Percentiles rank a stretch among this genome's conserved stretches.
These are phyloP conservation scores for Centruroides vittatus DNA, from an alignment of 1,140 invertebrate genomes.

Conservation along the genomic window DNA sequence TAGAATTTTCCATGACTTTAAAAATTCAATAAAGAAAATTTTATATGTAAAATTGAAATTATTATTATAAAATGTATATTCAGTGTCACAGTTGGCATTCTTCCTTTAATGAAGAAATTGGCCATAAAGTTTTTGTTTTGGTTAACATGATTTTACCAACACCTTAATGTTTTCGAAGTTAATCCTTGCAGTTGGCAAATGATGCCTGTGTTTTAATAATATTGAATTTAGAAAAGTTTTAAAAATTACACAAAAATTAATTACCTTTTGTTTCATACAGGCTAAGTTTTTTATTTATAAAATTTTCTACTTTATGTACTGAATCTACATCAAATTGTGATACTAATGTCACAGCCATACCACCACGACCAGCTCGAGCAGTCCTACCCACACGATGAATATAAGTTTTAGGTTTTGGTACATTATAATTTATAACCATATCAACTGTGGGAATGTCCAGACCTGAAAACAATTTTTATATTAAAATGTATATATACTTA, in stretches of 20 bases:
- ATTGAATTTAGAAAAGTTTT: background rate
- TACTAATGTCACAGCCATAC: slow-evolving; percentile 67
- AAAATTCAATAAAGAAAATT: too few species aligned
- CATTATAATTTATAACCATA: slow-evolving; percentile 85
- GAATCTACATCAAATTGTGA: slow-evolving; percentile 81
- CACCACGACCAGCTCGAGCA: slow-evolving; percentile 74
- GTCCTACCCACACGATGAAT: slow-evolving; percentile 94
- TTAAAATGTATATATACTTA: too few species aligned
- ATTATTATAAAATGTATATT: too few species aligned
- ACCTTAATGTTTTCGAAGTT: too few species aligned
- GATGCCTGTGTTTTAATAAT: too few species aligned
- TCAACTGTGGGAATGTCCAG: slow-evolving; percentile 86
- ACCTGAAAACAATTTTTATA: slow-evolving; percentile 29
- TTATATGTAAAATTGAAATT: too few species aligned
- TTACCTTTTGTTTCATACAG: slow-evolving; percentile 71
- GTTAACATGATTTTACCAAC: too few species aligned
- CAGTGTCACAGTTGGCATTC: too few species aligned
- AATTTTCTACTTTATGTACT: slow-evolving; percentile 68
- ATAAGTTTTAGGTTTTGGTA: slow-evolving; percentile 86
- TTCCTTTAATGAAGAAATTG: too few species aligned
- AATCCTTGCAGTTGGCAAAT: too few species aligned
- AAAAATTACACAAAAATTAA: slow-evolving; percentile 11
- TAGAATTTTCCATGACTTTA: too few species aligned
- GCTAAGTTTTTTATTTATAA: slow-evolving; percentile 68
- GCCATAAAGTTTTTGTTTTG: too few species aligned